Percentiles rank a stretch among this genome's conserved stretches.
Evolutionary conservation across 2,797 vertebrate genomes (phyloP).

Genomic region (Nyctibius grandis): DNA sequence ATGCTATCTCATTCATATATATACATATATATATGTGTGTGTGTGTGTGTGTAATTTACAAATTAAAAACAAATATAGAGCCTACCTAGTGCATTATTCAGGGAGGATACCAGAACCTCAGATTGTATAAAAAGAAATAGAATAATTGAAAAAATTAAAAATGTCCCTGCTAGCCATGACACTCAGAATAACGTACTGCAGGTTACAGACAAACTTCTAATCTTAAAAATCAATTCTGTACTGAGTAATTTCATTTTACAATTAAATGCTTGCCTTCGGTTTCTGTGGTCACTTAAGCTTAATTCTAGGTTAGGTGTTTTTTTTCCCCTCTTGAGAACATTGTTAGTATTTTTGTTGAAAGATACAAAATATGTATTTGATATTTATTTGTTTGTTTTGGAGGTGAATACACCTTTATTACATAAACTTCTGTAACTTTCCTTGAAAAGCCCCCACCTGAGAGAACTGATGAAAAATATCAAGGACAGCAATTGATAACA

Average conservation of each 20-base stretch:
- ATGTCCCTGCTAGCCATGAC: neutral
- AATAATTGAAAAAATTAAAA: neutral
- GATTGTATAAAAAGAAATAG: neutral
- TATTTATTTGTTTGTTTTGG: conserved; percentile 17
- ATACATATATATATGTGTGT: neutral
- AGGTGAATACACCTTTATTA: neutral
- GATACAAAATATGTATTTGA: neutral
- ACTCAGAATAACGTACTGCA: neutral
- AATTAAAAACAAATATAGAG: neutral
- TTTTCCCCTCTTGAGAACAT: neutral
- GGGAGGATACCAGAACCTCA: neutral
- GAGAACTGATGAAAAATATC: neutral
- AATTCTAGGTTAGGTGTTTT: neutral
- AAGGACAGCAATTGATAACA: neutral
- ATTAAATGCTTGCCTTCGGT: conserved; percentile 36
- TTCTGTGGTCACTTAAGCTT: conserved; percentile 24
- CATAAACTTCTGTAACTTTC: neutral
- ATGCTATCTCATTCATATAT: conserved; percentile 32
- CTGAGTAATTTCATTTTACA: conserved; percentile 42
- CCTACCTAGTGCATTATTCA: neutral
- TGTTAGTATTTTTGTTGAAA: conserved; percentile 20
- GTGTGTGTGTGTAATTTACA: neutral
- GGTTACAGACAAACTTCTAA: neutral
- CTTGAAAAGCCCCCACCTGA: neutral
- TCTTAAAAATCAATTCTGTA: conserved; percentile 38